Evolutionary conservation across 2,113 vertebrate species (phyloP).

Genomic region (Carlito syrichta): DNA sequence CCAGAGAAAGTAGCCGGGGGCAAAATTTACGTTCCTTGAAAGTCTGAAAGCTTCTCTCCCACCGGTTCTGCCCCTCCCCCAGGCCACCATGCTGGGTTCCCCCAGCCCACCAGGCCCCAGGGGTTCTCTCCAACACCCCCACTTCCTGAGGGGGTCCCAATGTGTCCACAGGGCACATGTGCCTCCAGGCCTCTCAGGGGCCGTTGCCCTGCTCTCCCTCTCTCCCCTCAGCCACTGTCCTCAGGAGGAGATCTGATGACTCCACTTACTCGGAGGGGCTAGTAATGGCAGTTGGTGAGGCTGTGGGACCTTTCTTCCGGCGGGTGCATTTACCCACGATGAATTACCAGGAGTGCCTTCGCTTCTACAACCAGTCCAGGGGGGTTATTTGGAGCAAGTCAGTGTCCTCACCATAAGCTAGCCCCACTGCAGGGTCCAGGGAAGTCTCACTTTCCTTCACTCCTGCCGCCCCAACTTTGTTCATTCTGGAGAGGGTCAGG

Average conservation of each 20-base stretch:
- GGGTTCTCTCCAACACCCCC: not conserved
- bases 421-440: not conserved
- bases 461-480: accelerated
- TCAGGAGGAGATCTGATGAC: not conserved
- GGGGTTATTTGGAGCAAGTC: not conserved
- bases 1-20: constrained; percentile 78
- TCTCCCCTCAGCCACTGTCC: not conserved
- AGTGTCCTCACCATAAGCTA: not conserved
- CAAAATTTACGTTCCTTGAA: constrained; percentile 78
- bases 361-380: not conserved
- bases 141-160: not conserved
- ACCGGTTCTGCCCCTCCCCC: constrained; percentile 52
- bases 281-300: too few species aligned
- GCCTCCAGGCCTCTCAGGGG: not conserved
- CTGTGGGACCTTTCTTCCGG: not conserved
- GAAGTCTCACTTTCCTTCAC: accelerated
- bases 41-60: constrained; percentile 73
- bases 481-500: not conserved
- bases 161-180: not conserved
- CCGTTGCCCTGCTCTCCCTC: not conserved
- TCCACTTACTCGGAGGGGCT: not conserved
- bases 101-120: not conserved
- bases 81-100: constrained; percentile 58
- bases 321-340: not conserved
- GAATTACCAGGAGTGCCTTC: not conserved